Evolutionary conservation across 1,140 invertebrate species (phyloP).

Genomic region (Pantala flavescens): DNA sequence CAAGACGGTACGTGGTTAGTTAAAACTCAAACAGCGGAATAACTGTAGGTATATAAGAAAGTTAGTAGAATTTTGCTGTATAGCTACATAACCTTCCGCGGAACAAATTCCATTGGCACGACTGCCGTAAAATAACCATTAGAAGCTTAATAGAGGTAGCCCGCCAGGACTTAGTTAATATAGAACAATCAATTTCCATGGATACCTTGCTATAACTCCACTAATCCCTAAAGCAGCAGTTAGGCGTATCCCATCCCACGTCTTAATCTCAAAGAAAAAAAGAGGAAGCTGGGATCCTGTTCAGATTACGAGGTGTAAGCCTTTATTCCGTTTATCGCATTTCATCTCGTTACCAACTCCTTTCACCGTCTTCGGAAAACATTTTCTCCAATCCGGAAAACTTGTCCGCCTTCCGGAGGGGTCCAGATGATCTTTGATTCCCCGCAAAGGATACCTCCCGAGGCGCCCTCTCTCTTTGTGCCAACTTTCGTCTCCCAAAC

Average conservation of each 20-base stretch:
- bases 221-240: too few species aligned
- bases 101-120: too few species aligned
- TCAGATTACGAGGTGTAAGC: background rate
- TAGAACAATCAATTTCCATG: background rate
- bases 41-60: too few species aligned
- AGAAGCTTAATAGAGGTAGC: background rate
- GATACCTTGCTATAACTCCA: background rate
- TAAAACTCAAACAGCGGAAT: too few species aligned
- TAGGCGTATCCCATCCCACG: background rate
- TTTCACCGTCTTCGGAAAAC: background rate
- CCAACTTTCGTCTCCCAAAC: background rate
- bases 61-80: too few species aligned
- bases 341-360: background rate
- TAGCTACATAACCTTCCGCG: too few species aligned
- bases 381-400: background rate
- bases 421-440: slow-evolving; percentile 5
- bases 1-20: too few species aligned
- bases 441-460: background rate
- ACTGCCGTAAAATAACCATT: too few species aligned
- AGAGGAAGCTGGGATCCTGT: too few species aligned
- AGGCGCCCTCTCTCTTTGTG: background rate
- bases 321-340: background rate
- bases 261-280: background rate
- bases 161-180: background rate
- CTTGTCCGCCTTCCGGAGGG: background rate